These are phyloP conservation scores for Drosophila mulleri DNA, from an alignment of 2,888 invertebrate genomes.

Conservation along the genomic window DNA sequence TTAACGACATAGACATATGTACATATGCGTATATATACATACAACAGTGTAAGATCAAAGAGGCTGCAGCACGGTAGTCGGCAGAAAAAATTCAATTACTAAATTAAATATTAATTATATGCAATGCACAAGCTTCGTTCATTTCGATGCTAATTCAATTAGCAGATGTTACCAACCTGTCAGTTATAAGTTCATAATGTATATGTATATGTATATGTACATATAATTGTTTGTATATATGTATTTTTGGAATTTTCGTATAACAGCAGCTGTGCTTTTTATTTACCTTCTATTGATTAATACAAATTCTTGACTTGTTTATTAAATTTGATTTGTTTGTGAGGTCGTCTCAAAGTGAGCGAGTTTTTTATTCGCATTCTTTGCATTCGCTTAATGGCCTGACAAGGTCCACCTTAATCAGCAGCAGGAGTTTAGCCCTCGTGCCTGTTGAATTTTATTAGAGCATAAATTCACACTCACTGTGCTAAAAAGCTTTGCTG, in stretches of 20 bases:
- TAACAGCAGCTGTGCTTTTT: neutral
- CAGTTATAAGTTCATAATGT: conserved; percentile 10
- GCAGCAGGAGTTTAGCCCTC: conserved; percentile 53
- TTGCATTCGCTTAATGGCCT: conserved; percentile 20
- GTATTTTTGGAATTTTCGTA: neutral
- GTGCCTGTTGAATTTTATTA: conserved; percentile 46
- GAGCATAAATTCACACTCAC: conserved; percentile 65
- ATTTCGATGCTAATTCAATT: conserved; percentile 69
- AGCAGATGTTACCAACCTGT: conserved; percentile 44
- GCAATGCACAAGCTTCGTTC: conserved; percentile 33
- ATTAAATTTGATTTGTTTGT: conserved; percentile 52
- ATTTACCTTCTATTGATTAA: conserved; percentile 11
- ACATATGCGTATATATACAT: neutral
- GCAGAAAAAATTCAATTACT: conserved; percentile 66
- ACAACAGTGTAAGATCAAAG: conserved; percentile 47
- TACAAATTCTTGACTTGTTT: conserved; percentile 43
- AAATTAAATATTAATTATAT: conserved; percentile 74
- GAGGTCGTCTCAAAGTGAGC: conserved; percentile 72
- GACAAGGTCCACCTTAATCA: conserved; percentile 53
- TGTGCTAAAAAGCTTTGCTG: conserved; percentile 58
- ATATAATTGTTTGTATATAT: neutral
- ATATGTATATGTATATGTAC: neutral
- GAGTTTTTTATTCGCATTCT: conserved; percentile 51
- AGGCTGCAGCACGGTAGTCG: conserved; percentile 63
- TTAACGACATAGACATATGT: conserved; percentile 17